Percentiles rank a stretch among this genome's conserved stretches.
These are phyloP conservation scores for Meiosimyza platycephala DNA, from an alignment of 2,888 invertebrate genomes.

Conservation along the genomic window DNA sequence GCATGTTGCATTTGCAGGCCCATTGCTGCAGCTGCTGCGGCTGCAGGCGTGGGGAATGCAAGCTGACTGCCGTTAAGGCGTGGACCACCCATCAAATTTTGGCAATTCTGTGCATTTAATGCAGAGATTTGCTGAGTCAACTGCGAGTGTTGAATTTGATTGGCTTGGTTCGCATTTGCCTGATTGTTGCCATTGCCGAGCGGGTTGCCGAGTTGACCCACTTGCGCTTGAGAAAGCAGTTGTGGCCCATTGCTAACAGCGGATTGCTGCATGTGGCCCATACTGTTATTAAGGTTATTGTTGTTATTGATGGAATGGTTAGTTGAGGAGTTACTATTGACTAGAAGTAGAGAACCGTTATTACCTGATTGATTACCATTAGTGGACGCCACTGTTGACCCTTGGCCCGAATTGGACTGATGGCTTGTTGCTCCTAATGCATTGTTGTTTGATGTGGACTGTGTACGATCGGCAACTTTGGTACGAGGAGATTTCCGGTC, in stretches of 20 bases:
- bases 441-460: slow-evolving; percentile 38
- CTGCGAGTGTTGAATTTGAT: slow-evolving; percentile 34
- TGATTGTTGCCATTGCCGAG: slow-evolving; percentile 34
- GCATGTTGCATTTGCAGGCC: slow-evolving; percentile 69
- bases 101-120: slow-evolving; percentile 55
- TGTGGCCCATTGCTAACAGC: slow-evolving; percentile 44
- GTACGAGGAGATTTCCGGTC: slow-evolving; percentile 85
- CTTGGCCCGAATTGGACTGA: slow-evolving; percentile 40
- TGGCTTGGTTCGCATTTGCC: slow-evolving; percentile 38
- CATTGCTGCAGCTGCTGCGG: slow-evolving; percentile 67
- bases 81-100: slow-evolving; percentile 69
- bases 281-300: slow-evolving; percentile 40
- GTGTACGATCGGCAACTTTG: slow-evolving; percentile 62
- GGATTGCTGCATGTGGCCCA: slow-evolving; percentile 44
- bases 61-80: slow-evolving; percentile 71
- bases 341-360: slow-evolving; percentile 64
- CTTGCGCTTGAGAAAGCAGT: slow-evolving; percentile 40
- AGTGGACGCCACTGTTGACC: slow-evolving; percentile 47
- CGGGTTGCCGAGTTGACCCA: slow-evolving; percentile 39
- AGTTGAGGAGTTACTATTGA: slow-evolving; percentile 60
- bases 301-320: slow-evolving; percentile 62
- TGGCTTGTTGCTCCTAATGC: slow-evolving; percentile 35
- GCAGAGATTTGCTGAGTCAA: slow-evolving; percentile 51
- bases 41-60: slow-evolving; percentile 66
- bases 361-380: slow-evolving; percentile 67